Percentiles rank a stretch among this genome's conserved stretches.
phyloP scores from a whole-genome alignment of 2,797 vertebrate genomes.

The Tauraco hartlaubi region DNA sequence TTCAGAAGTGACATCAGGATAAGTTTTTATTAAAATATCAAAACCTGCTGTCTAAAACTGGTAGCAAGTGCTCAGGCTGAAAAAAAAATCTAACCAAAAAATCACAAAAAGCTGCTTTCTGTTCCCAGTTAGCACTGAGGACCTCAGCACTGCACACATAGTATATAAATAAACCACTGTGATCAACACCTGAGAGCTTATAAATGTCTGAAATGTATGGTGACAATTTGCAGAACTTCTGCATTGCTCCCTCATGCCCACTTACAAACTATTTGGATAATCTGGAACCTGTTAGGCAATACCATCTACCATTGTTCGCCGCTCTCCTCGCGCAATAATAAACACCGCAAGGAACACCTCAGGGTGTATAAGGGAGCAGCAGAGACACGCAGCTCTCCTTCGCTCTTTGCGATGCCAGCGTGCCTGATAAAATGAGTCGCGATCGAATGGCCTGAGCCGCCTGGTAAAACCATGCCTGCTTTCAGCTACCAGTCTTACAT shows the following conservation, averaged over 20 bases:
- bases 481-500: not conserved
- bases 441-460: not conserved
- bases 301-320: conserved; percentile 19
- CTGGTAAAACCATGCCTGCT: not conserved
- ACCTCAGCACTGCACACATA: not conserved
- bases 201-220: conserved; percentile 56
- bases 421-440: not conserved
- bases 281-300: conserved; percentile 52
- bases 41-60: not conserved
- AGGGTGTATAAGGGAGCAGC: not conserved
- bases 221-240: conserved; percentile 65
- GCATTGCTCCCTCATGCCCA: conserved; percentile 52
- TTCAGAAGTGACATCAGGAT: not conserved
- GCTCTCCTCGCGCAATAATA: not conserved
- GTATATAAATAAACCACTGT: conserved; percentile 51
- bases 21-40: not conserved
- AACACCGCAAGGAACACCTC: not conserved
- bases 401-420: not conserved
- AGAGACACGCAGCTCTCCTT: not conserved
- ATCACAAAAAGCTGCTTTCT: not conserved
- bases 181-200: conserved; percentile 59
- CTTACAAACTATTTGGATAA: conserved; percentile 46
- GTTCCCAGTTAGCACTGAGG: not conserved
- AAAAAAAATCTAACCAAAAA: not conserved
- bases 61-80: conserved; percentile 4